A percentile compares a stretch with the other conserved stretches of the same genome.
Conservation (phyloP, 2,113 vertebrate species). For the Zosterops japonicus region DNA sequence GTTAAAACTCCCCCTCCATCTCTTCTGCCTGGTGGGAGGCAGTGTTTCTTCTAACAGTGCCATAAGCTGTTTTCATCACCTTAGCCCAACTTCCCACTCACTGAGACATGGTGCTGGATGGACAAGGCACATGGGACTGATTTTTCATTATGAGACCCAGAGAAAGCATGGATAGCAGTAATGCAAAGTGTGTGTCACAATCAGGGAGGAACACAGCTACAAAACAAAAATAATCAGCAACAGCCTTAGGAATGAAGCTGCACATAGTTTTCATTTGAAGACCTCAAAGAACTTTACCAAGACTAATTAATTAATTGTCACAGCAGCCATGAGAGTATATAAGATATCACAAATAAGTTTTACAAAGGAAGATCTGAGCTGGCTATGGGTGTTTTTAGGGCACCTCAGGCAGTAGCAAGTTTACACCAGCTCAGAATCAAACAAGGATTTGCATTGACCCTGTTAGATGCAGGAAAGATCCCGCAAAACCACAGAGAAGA, state of each 20-base stretch:
- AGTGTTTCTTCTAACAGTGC: neutral
- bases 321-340: neutral
- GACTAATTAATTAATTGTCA: neutral
- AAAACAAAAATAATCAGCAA: neutral
- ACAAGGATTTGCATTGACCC: neutral
- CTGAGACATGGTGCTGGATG: rapidly evolving
- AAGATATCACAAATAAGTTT: neutral
- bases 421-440: neutral
- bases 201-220: neutral
- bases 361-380: neutral
- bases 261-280: neutral
- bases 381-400: neutral
- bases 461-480: neutral
- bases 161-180: neutral
- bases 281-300: neutral
- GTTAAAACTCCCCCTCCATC: neutral
- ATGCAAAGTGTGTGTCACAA: neutral
- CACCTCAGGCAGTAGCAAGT: neutral
- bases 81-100: neutral
- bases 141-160: neutral
- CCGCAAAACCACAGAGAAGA: neutral
- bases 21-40: neutral
- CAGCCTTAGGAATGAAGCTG: neutral
- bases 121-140: neutral
- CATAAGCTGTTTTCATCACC: neutral